phyloP scores from a whole-genome alignment of 2,888 invertebrate genomes.

The Trachelus troglodyta region DNA sequence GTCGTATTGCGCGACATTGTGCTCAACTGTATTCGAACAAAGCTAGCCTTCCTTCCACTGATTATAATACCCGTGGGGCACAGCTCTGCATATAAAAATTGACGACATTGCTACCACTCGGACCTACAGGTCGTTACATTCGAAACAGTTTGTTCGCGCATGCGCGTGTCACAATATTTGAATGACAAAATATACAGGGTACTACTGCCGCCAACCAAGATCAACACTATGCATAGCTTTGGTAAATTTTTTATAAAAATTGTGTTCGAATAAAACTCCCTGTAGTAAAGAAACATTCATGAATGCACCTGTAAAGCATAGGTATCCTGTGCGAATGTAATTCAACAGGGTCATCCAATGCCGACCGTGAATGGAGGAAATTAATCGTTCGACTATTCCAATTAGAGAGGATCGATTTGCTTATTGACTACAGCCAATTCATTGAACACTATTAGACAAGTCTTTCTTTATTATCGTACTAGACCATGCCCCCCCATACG shows the following conservation, averaged over 20 bases:
- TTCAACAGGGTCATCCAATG: background rate
- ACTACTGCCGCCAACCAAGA: background rate
- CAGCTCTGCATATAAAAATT: conserved; percentile 48
- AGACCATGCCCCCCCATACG: background rate
- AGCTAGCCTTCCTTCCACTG: conserved; percentile 39
- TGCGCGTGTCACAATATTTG: background rate
- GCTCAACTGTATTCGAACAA: conserved; percentile 26
- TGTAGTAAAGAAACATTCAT: background rate
- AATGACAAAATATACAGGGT: background rate
- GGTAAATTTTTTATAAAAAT: background rate
- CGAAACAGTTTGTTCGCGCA: background rate
- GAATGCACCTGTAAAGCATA: background rate
- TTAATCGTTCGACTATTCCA: background rate
- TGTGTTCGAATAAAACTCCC: background rate
- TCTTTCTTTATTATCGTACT: background rate
- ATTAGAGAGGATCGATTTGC: background rate
- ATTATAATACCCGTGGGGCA: conserved; percentile 38
- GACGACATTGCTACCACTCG: conserved; percentile 1
- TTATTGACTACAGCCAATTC: background rate
- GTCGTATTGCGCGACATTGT: conserved; percentile 20
- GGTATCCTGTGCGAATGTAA: background rate
- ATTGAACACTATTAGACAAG: background rate
- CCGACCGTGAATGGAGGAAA: background rate
- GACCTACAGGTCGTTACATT: conserved; percentile 1
- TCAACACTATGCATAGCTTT: background rate